Conservation (phyloP, 2,888 invertebrate genomes). For the Erebia epiphron region DNA sequence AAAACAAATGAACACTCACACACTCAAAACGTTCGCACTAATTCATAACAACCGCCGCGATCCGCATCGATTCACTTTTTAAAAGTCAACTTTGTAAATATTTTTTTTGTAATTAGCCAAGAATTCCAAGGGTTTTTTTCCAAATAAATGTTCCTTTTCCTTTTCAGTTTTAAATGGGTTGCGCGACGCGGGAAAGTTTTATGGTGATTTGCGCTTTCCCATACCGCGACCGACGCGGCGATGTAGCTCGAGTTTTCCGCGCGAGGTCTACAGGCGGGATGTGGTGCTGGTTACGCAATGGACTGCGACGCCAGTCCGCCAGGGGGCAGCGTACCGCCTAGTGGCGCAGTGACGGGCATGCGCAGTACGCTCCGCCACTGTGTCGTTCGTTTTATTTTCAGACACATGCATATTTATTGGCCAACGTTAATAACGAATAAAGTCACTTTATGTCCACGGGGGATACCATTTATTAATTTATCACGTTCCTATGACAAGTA, state of each 20-base stretch:
- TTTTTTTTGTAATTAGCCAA: constrained; percentile 39
- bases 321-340: constrained; percentile 77
- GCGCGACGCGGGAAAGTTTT: constrained; percentile 75
- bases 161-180: constrained; percentile 40
- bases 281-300: constrained; percentile 80
- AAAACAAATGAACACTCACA: constrained; percentile 72
- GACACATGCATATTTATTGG: constrained; percentile 39
- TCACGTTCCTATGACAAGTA: background rate
- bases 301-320: constrained; percentile 76
- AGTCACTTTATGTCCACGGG: constrained; percentile 18
- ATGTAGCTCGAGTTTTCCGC: constrained; percentile 74
- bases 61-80: constrained; percentile 65
- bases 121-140: background rate
- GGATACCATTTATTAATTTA: constrained; percentile 15
- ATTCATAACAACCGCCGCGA: constrained; percentile 61
- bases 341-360: constrained; percentile 82
- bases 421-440: constrained; percentile 33
- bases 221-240: constrained; percentile 57
- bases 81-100: constrained; percentile 56
- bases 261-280: constrained; percentile 71
- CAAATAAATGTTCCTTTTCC: background rate
- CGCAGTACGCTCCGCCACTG: constrained; percentile 54
- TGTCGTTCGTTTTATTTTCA: constrained; percentile 42
- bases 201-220: constrained; percentile 67
- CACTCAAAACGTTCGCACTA: constrained; percentile 67